phyloP scores from a whole-genome alignment of 1,140 invertebrate species.

The Cheumatopsyche charites region DNA sequence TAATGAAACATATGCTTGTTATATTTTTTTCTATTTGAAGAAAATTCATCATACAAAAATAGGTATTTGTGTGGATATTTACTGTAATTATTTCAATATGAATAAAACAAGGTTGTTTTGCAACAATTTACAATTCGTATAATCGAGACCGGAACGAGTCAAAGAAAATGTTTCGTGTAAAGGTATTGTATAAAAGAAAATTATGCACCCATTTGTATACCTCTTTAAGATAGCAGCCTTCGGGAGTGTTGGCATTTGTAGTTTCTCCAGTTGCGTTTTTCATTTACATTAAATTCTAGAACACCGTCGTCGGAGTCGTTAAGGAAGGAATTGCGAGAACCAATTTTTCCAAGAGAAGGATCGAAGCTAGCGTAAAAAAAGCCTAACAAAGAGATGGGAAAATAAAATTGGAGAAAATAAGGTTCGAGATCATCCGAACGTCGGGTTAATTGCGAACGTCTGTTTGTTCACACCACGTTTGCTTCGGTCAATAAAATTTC shows the following conservation, averaged over 20 bases:
- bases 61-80: too few relatives aligned
- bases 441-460: slow-evolving; percentile 7
- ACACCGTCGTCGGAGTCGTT: background rate
- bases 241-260: background rate
- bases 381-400: background rate
- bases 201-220: background rate
- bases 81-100: too few relatives aligned
- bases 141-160: too few relatives aligned
- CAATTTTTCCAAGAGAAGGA: background rate
- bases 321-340: background rate
- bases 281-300: slow-evolving; percentile 16
- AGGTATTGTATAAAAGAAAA: too few relatives aligned
- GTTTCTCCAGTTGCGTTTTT: slow-evolving; percentile 14
- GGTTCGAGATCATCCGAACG: background rate
- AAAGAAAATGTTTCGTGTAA: too few relatives aligned
- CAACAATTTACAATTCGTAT: too few relatives aligned
- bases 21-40: too few relatives aligned
- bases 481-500: too few relatives aligned
- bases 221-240: background rate
- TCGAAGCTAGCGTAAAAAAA: background rate
- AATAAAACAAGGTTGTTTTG: too few relatives aligned
- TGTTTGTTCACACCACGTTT: background rate
- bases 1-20: too few relatives aligned
- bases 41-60: too few relatives aligned
- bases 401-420: background rate